phyloP scores from a whole-genome alignment of 2,888 invertebrate genomes.

The Leucophenga montana region DNA sequence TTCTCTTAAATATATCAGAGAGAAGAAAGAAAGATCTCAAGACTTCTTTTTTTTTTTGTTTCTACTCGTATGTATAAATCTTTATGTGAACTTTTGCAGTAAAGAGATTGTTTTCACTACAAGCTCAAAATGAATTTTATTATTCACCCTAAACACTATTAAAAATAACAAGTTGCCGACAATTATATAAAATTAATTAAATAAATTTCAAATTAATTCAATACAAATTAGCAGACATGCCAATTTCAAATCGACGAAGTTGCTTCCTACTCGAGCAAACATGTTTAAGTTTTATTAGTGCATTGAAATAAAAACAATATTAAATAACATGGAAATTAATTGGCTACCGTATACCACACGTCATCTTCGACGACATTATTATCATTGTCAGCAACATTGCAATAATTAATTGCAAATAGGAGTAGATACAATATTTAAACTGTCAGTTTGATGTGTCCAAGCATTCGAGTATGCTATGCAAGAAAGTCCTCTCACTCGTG shows the following conservation, averaged over 20 bases:
- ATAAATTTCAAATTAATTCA: not conserved
- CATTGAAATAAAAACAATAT: slow-evolving; percentile 33
- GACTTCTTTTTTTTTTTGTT: no score
- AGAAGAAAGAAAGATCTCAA: not conserved
- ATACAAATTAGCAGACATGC: not conserved
- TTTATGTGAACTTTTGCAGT: no score
- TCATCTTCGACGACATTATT: not conserved
- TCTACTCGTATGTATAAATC: no score
- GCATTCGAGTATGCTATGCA: no score
- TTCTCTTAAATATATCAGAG: not conserved
- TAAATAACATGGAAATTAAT: slow-evolving; percentile 52
- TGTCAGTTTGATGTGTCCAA: no score
- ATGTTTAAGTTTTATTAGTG: not conserved
- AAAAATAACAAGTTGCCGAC: not conserved
- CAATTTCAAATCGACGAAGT: no score
- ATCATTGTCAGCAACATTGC: no score
- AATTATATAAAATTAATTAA: not conserved
- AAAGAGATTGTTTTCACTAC: not conserved
- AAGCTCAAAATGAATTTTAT: not conserved
- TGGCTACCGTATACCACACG: not conserved
- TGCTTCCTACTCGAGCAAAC: no score
- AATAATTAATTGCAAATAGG: no score
- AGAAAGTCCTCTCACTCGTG: not conserved
- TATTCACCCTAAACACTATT: no score
- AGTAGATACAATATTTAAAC: no score